Base-by-base conservation (phyloP, 2,888 invertebrate genomes). In the Amaurobius ferox region DNA sequence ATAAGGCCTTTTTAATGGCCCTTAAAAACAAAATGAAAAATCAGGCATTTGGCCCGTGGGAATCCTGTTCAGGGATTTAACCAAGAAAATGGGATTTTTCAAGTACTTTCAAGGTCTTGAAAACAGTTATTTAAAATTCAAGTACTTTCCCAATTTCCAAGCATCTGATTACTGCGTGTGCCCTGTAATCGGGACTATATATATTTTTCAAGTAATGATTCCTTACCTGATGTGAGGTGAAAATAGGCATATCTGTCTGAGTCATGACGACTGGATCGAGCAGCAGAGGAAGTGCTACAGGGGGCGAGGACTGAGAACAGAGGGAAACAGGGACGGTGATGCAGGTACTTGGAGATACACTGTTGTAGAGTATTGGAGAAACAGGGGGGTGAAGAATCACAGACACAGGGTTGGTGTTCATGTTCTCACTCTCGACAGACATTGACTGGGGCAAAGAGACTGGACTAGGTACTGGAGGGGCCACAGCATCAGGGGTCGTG, bases 331-430 rank as follows among this genome's bases (percentile, higher is more conserved):
- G 39, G 9, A 86, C 28, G 9, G 73, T 11, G 2, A 74, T 3
- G 26, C 77, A 77, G 35, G 48, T 79, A 28, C 32, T 61, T 28
- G 80, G 40, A 0, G 74, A 40, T 6, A 35, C 26, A 16, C 16
- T 68, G 48, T 29, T 70, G 67, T 74, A 72, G 3, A 77, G 6
- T 5, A 87, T 19, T 1, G 87, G 79, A 40, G 79, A 74, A 3
- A 76, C 30, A 30, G 88, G 88, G 6, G 88, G 88, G 39, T 88
- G 88, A 19, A 88, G 78, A 39, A 88, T 88, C 48, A 88, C 86
- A 66, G 87, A 87, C 16, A 83, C 79, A 26, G 88, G 85, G 39
- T 79, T 72, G 0, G 88, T 73, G 0, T 55, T 73, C 30, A 68
- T 64, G 28, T 55, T 9, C 2, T 28, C 44, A 16, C 77, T 77